Evolutionary conservation across 2,797 vertebrate genomes (phyloP).

Genomic region (Gymnoscopelus braueri): DNA sequence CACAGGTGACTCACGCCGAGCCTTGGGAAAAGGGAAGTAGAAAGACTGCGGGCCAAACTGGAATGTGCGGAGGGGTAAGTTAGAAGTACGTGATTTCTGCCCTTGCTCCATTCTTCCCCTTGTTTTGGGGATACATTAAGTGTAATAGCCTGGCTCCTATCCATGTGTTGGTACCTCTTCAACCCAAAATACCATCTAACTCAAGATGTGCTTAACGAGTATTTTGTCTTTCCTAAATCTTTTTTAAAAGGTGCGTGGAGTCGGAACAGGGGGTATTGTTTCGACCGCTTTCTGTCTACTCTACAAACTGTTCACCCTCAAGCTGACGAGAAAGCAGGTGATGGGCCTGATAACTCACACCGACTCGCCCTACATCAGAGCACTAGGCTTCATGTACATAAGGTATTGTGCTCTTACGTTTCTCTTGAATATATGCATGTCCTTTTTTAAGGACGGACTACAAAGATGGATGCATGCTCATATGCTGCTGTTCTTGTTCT

Average conservation of each 20-base stretch:
- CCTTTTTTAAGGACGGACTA: not conserved
- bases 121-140: not conserved
- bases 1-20: slow-evolving; percentile 93
- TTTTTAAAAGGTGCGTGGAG: slow-evolving; percentile 90
- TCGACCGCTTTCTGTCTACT: slow-evolving; percentile 98
- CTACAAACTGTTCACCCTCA: slow-evolving; percentile 98
- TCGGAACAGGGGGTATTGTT: slow-evolving; percentile 98
- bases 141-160: not conserved
- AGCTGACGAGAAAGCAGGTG: slow-evolving; percentile 98
- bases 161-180: not conserved
- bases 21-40: slow-evolving; percentile 99
- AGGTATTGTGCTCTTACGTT: slow-evolving; percentile 78
- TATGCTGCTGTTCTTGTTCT: slow-evolving; percentile 7
- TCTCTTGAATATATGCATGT: not conserved
- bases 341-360: slow-evolving; percentile 99
- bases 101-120: slow-evolving; percentile 51
- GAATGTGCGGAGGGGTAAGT: slow-evolving; percentile 99
- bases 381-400: slow-evolving; percentile 99
- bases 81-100: slow-evolving; percentile 97
- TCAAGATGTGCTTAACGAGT: slow-evolving; percentile 1
- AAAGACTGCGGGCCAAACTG: slow-evolving; percentile 99
- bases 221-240: slow-evolving; percentile 3
- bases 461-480: slow-evolving; percentile 5
- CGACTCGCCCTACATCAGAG: slow-evolving; percentile 98
- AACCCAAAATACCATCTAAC: not conserved